phyloP scores from a whole-genome alignment of 2,888 invertebrate species.

The Melangyna quadrimaculata region DNA sequence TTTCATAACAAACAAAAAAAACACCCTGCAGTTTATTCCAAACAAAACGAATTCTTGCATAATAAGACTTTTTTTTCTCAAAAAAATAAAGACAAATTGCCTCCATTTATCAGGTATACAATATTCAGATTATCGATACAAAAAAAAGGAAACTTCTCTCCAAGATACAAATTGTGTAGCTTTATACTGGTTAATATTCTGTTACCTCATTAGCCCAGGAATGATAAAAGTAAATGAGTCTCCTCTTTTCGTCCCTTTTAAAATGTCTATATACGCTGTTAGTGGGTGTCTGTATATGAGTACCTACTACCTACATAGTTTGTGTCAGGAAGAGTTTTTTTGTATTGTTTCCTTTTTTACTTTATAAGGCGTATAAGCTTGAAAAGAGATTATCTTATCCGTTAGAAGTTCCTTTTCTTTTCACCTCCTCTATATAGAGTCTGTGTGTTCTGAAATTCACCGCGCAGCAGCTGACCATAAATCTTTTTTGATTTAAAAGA shows the following conservation, averaged over 20 bases:
- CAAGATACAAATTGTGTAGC: background rate
- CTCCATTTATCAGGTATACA: slow-evolving; percentile 44
- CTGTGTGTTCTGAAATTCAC: slow-evolving; percentile 15
- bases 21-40: background rate
- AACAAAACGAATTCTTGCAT: background rate
- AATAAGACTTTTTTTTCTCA: background rate
- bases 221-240: slow-evolving; percentile 56
- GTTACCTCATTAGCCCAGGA: slow-evolving; percentile 63
- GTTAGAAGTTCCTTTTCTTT: background rate
- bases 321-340: slow-evolving; percentile 2
- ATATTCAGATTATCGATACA: slow-evolving; percentile 48
- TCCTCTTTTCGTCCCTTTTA: background rate
- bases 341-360: background rate
- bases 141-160: background rate
- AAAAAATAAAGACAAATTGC: slow-evolving; percentile 36
- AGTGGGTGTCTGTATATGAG: no score
- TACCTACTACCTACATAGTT: no score
- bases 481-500: slow-evolving; percentile 42
- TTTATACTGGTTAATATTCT: slow-evolving; percentile 52
- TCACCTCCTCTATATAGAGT: background rate
- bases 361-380: background rate
- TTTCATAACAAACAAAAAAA: background rate
- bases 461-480: slow-evolving; percentile 50
- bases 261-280: background rate
- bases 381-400: slow-evolving; percentile 38